Conservation (phyloP, 2,888 invertebrate genomes). For the Neoaliturus tenellus region DNA sequence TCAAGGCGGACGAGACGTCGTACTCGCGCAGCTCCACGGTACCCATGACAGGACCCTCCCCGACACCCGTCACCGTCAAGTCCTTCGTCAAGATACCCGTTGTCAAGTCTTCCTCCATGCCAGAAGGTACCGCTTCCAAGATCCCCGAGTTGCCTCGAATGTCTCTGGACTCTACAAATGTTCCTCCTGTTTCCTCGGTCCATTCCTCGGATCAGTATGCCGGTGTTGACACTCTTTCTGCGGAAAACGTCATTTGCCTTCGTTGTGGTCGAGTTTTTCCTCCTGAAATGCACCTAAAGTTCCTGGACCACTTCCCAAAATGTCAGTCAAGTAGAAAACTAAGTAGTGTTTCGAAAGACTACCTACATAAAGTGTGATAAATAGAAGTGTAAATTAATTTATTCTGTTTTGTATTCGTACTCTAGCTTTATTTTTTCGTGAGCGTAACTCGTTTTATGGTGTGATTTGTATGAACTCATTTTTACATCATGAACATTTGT, state of each 20-base stretch:
- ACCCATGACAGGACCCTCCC: background rate
- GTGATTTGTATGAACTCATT: background rate
- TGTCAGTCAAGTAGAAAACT: constrained; percentile 63
- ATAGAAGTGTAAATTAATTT: background rate
- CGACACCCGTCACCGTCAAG: constrained; percentile 46
- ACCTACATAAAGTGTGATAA: constrained; percentile 20
- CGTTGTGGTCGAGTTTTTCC: constrained; percentile 68
- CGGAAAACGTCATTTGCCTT: constrained; percentile 68
- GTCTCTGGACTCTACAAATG: constrained; percentile 36
- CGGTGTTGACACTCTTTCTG: constrained; percentile 63
- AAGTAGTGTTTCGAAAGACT: constrained; percentile 25
- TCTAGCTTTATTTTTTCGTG: background rate
- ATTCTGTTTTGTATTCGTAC: background rate
- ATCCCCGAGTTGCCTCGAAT: background rate
- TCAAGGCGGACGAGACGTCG: constrained; percentile 17
- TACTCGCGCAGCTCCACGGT: constrained; percentile 56
- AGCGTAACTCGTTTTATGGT: background rate
- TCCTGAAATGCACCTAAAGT: constrained; percentile 67
- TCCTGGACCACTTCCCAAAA: constrained; percentile 69
- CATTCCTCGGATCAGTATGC: constrained; percentile 47
- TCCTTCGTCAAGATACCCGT: constrained; percentile 62
- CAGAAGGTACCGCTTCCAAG: constrained; percentile 54
- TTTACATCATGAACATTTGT: background rate
- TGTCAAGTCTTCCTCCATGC: constrained; percentile 62
- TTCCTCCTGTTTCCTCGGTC: constrained; percentile 11